A percentile compares a stretch with the other conserved stretches of the same genome.
These are phyloP conservation scores for Cephus runcator DNA, from an alignment of 2,888 invertebrate species.

Conservation along the genomic window DNA sequence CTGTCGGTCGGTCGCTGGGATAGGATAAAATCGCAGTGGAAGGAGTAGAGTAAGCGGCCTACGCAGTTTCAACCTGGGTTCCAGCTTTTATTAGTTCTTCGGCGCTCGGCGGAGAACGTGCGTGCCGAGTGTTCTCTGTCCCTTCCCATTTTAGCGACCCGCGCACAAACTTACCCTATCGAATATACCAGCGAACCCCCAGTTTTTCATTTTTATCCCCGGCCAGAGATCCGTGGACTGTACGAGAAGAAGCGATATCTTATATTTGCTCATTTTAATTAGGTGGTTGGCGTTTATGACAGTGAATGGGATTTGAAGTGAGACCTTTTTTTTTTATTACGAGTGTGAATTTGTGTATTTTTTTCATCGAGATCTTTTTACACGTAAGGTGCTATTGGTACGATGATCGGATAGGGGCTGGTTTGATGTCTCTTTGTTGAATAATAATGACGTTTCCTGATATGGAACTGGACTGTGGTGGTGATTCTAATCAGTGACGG, in stretches of 20 bases:
- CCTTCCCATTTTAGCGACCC: not conserved
- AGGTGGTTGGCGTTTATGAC: not conserved
- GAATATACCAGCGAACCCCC: not conserved
- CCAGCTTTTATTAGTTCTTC: constrained; percentile 63
- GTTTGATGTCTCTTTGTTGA: not conserved
- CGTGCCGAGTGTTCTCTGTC: constrained; percentile 34
- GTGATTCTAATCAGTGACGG: not conserved
- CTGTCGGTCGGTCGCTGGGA: constrained; percentile 42
- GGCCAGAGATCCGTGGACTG: not conserved
- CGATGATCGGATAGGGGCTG: not conserved
- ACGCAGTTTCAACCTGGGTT: constrained; percentile 59
- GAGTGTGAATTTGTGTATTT: not conserved
- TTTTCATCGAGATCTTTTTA: not conserved
- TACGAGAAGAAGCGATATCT: not conserved
- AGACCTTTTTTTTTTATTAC: not conserved
- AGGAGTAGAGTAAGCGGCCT: constrained; percentile 60
- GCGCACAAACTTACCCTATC: not conserved
- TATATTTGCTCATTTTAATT: not conserved
- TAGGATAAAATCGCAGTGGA: constrained; percentile 52
- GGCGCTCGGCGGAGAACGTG: constrained; percentile 62
- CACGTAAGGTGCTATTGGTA: not conserved
- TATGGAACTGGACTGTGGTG: not conserved
- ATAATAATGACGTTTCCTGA: not conserved
- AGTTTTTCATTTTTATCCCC: not conserved
- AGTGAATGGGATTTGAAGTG: not conserved